phyloP scores from a whole-genome alignment of 2,113 vertebrate genomes.

The Rhynchopsitta pachyrhyncha region DNA sequence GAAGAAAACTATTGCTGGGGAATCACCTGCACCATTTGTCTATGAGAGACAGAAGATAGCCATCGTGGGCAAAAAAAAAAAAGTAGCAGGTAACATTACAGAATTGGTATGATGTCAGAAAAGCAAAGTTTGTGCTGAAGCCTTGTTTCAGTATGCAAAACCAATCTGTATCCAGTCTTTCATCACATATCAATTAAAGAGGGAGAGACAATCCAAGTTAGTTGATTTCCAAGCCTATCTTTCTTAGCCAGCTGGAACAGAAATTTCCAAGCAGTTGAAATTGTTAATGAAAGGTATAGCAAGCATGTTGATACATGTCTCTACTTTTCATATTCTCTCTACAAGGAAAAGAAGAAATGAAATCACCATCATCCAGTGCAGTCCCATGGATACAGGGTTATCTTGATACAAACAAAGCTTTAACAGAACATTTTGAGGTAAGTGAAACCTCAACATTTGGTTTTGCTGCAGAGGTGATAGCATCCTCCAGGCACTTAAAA shows the following conservation, averaged over 20 bases:
- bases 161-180: constrained; percentile 1
- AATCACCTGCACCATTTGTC: not conserved
- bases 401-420: not conserved
- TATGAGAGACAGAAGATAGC: not conserved
- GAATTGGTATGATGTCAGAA: not conserved
- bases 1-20: not conserved
- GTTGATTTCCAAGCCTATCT: not conserved
- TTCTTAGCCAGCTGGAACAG: constrained; percentile 20
- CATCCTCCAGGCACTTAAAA: not conserved
- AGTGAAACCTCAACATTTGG: not conserved
- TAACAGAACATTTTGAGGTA: not conserved
- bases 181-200: constrained; percentile 34
- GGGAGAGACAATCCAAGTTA: not conserved
- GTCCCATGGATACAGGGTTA: not conserved
- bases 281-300: not conserved
- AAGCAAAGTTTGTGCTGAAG: not conserved
- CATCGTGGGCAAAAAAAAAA: not conserved
- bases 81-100: not conserved
- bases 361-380: not conserved
- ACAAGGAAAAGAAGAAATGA: not conserved
- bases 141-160: not conserved
- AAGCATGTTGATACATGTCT: not conserved
- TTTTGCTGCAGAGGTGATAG: not conserved
- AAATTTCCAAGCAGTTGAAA: not conserved
- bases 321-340: not conserved